Evolutionary conservation across 2,888 invertebrate species (phyloP).

Genomic region (Melanchra persicariae): DNA sequence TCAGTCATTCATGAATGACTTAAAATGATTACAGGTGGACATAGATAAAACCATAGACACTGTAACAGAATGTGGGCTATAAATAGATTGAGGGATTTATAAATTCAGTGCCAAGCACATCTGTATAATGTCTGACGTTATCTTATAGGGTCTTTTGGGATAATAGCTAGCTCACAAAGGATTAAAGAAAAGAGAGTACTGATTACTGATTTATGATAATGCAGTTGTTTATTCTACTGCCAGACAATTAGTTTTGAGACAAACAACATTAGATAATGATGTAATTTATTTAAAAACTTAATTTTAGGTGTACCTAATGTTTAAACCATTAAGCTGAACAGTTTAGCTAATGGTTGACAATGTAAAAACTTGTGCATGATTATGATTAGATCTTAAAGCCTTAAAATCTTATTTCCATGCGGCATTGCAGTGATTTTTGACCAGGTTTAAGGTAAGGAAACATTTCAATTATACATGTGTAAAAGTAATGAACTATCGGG

Average conservation of each 20-base stretch:
- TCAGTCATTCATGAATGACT: conserved; percentile 38
- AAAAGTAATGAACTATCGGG: conserved; percentile 80
- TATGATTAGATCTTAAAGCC: conserved; percentile 37
- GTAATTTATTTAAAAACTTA: conserved; percentile 36
- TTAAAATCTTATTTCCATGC: conserved; percentile 69
- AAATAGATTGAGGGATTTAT: conserved; percentile 50
- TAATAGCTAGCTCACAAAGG: conserved; percentile 3
- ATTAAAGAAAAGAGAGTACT: background rate
- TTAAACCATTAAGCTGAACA: conserved; percentile 11
- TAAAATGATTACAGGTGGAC: conserved; percentile 26
- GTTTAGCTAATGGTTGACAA: conserved; percentile 27
- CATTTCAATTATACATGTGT: conserved; percentile 71
- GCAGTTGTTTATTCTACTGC: conserved; percentile 1
- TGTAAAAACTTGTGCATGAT: conserved; percentile 36
- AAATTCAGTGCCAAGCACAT: conserved; percentile 55
- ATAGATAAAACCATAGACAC: conserved; percentile 34
- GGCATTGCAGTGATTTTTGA: conserved; percentile 67
- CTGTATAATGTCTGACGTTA: conserved; percentile 4
- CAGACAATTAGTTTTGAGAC: conserved; percentile 15
- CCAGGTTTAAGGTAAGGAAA: conserved; percentile 70
- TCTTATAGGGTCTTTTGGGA: conserved; percentile 11
- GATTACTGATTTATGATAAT: background rate
- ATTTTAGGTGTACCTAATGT: conserved; percentile 23
- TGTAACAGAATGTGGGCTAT: conserved; percentile 31
- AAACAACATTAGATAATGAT: conserved; percentile 33